Conservation (phyloP, 2,113 vertebrate genomes). For the Cinclus mexicanus region DNA sequence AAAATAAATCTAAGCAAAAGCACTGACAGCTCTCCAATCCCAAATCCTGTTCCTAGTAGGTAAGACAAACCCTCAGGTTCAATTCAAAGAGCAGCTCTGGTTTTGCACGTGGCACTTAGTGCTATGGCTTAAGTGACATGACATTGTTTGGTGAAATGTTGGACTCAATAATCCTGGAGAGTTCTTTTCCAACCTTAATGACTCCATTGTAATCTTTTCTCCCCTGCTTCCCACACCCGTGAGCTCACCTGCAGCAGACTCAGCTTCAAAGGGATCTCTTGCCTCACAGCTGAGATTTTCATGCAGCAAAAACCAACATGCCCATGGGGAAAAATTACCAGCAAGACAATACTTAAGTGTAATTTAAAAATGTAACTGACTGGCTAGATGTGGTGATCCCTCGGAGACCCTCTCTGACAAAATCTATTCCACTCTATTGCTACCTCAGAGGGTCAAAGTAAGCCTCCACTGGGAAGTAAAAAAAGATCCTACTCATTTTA, state of each 20-base stretch:
- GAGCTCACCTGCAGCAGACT: neutral
- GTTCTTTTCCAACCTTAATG: neutral
- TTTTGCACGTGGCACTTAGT: neutral
- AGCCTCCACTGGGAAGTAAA: neutral
- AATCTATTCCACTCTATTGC: neutral
- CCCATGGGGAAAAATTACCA: neutral
- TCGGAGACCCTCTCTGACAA: neutral
- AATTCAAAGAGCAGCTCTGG: neutral
- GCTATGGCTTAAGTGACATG: neutral
- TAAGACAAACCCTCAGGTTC: neutral
- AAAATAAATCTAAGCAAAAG: neutral
- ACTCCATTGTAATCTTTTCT: neutral
- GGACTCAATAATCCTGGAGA: neutral
- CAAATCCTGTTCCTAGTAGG: neutral
- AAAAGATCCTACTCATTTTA: neutral
- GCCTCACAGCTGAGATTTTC: neutral
- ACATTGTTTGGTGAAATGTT: neutral
- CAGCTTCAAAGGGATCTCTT: neutral
- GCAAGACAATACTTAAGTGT: neutral
- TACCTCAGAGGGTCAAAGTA: neutral
- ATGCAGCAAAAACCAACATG: neutral
- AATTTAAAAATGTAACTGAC: neutral
- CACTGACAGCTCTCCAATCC: neutral
- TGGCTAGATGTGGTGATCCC: neutral
- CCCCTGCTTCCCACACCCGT: fast-evolving